Evolutionary conservation across 2,888 invertebrate genomes (phyloP).

Genomic region (Drosophila fungiperda): DNA sequence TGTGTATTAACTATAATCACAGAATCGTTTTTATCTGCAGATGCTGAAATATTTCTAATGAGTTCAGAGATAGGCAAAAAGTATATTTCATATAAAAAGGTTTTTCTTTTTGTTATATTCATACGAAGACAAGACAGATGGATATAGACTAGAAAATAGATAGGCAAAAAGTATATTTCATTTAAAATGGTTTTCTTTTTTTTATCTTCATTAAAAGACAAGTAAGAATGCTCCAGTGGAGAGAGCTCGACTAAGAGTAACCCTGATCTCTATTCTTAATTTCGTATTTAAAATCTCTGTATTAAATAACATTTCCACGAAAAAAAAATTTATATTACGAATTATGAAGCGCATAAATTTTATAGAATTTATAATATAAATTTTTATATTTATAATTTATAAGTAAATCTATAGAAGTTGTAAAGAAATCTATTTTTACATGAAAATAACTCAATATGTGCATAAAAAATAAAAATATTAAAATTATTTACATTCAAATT

Average conservation of each 20-base stretch:
- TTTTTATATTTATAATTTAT: too few relatives aligned
- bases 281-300: neutral
- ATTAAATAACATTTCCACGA: neutral
- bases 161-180: neutral
- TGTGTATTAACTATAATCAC: neutral
- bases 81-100: neutral
- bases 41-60: neutral
- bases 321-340: fast-evolving
- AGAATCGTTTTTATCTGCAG: neutral
- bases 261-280: neutral
- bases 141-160: neutral
- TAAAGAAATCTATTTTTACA: neutral
- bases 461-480: neutral
- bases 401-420: neutral
- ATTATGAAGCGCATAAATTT: neutral
- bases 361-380: too few relatives aligned
- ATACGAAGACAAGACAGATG: neutral
- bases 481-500: neutral
- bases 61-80: neutral
- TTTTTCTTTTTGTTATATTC: neutral
- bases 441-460: neutral
- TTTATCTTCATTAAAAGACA: neutral
- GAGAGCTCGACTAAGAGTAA: neutral
- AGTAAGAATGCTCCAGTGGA: neutral
- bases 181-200: neutral